Base-by-base conservation (phyloP, 2,113 vertebrate species). In the Illadopsis cleaveri region DNA sequence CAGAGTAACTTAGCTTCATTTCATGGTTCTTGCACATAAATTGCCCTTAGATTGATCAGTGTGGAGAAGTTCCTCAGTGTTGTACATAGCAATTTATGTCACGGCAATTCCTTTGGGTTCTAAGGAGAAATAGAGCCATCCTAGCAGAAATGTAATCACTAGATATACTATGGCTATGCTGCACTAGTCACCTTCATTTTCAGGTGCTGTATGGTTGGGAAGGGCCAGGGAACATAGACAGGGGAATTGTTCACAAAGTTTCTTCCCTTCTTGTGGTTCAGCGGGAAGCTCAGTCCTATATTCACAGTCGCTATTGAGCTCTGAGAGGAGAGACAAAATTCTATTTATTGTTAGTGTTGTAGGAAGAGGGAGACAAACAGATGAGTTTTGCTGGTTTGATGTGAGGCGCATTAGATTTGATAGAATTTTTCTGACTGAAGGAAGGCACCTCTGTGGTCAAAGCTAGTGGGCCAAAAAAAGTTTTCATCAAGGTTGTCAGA, bases 1-100 rank as follows among this genome's bases (percentile, higher is more conserved):
- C 93, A 88, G 85, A 86, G 69, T 82, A 94, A 93, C 84, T 95
- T 90, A 89, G 58, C 69, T 96, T 97, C 93, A 97, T 97, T 97
- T 97, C 96, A 97, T 86, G 96, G 83, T 91, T 91, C 96, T 93
- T 97, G 97, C 92, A 96, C 96, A 96, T 91, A 97, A 97, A 97
- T 96, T 97, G 90, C 86, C 60, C 78, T 94, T 87, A 82, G 86
- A 95, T 93, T 96, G 95, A 96, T 96, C 12, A 27, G 54, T 86
- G 64, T 71, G 48, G 76, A 94, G 90, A 95, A 92, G 72, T 73
- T 91, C 40, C 37, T 78, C 42, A 33, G 48, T 78, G 64, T 81
- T 90, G 60, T 86, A 92, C 88, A 75, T 33, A 73, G 56, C 61
- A 94, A 92, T 95, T 93, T 83, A 78, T 94, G 88, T 93, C 82